Base-by-base conservation (phyloP, 2,797 vertebrate genomes). In the Dendrocincla tyrannina region DNA sequence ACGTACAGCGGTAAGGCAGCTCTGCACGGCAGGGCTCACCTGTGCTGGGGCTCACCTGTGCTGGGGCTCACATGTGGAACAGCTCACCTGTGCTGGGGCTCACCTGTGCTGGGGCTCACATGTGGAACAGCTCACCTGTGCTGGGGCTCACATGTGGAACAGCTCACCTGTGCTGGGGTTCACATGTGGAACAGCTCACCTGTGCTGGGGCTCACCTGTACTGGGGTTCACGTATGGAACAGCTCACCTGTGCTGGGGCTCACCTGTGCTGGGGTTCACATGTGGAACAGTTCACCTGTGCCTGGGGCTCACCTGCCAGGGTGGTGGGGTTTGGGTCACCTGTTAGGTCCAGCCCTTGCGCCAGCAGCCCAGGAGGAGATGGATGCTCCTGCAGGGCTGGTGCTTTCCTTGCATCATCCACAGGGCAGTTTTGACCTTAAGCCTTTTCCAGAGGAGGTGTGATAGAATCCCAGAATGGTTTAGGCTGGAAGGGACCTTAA, bases 1-100 rank as follows among this genome's bases (percentile, higher is more conserved):
- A 87, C 98, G 0, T 98, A 97, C 74, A 97, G 97, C 0, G 97
- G 98, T 98, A 80, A 98, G 98, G 76, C 82, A 77, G 70, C 88
- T 50, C 53, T 27, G 50, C 82, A 44, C 1, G 0, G 2, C 30
- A 12, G 8, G 70, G 60, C 69, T 68, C 42, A 27, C 41, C 53
- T 56, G 24, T 63, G 28, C 19, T 8, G 8, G n/a, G n/a, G 9
- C 13, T 56, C 53, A 56, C 52, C 52, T 53, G 30, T 32, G 52
- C 11, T 17, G 18, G 50, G 17, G 50, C 9, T 30, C 50, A 52
- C 28, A 17, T 52, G 50, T 52, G 37, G 30, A 17, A 42, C 17
- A 9, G 47, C 47, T 49, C 47, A 49, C 28, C 50, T 30, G 27
- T 28, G 50, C 27, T 9, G 8, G 25, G 25, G 13, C 49, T 52